Percentiles rank a stretch among this genome's conserved stretches.
Evolutionary conservation across 1,140 invertebrate genomes (phyloP).

Genomic region (Conus betulinus): DNA sequence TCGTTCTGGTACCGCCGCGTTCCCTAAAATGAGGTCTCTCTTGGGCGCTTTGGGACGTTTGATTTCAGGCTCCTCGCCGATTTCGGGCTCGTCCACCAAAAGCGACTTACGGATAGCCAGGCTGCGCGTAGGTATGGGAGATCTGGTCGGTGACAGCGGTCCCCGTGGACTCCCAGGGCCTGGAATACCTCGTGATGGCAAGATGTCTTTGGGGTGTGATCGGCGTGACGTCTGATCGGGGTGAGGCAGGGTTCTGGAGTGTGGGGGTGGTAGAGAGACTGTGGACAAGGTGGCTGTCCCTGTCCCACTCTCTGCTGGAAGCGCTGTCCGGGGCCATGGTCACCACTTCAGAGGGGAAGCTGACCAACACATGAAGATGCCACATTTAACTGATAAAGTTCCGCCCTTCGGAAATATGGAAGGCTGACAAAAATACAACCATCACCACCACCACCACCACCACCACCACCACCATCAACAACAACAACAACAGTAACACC

Average conservation of each 20-base stretch:
- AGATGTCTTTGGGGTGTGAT: too few species aligned
- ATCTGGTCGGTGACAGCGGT: not conserved
- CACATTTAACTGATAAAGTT: too few species aligned
- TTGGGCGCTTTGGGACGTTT: not conserved
- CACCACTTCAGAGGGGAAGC: slow-evolving; percentile 9
- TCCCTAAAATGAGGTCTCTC: not conserved
- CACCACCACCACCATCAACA: too few species aligned
- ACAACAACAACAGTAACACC: too few species aligned
- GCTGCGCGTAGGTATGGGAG: not conserved
- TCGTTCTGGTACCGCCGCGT: not conserved
- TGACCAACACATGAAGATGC: not conserved
- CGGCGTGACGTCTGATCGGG: not conserved
- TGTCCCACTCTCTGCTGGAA: slow-evolving; percentile 35
- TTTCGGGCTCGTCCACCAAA: slow-evolving; percentile 1
- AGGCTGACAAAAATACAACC: too few species aligned
- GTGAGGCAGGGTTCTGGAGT: not conserved
- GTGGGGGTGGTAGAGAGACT: slow-evolving; percentile 23
- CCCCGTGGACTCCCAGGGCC: not conserved
- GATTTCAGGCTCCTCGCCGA: not conserved
- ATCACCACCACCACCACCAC: too few species aligned
- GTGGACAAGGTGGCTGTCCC: slow-evolving; percentile 21
- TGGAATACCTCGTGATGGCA: not conserved
- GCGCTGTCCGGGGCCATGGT: slow-evolving; percentile 6
- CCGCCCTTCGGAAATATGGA: too few species aligned
- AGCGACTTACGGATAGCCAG: not conserved